Conservation (phyloP, 2,113 vertebrate genomes). For the Bucco capensis region DNA sequence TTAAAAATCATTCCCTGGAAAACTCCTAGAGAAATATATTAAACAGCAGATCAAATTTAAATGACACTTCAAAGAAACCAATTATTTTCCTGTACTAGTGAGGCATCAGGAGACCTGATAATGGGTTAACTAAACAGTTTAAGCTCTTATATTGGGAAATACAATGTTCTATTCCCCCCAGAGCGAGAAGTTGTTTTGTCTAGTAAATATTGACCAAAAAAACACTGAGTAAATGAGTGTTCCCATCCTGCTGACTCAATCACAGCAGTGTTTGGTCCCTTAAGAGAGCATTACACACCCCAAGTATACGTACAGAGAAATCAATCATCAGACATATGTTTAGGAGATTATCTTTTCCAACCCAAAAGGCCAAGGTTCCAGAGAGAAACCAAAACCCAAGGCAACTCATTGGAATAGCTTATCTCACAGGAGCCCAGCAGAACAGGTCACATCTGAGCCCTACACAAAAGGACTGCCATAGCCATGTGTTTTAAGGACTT, state of each 20-base stretch:
- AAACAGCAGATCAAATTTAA: background rate
- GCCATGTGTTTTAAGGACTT: background rate
- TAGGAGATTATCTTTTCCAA: conserved; percentile 35
- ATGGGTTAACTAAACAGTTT: background rate
- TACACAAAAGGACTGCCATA: background rate
- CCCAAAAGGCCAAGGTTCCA: background rate
- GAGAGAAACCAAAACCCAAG: background rate
- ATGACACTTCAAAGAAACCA: background rate
- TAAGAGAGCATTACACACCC: background rate
- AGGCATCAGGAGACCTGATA: background rate
- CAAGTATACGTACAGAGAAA: background rate
- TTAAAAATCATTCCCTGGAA: background rate
- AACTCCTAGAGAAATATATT: background rate
- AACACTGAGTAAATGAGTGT: background rate
- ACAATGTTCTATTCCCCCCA: background rate
- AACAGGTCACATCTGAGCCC: background rate
- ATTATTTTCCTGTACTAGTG: background rate
- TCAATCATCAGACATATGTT: conserved; percentile 36
- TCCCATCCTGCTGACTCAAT: conserved; percentile 8
- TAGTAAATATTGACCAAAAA: conserved; percentile 40
- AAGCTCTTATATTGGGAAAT: background rate
- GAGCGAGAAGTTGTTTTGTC: conserved; percentile 1
- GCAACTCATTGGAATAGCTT: background rate
- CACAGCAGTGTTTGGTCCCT: background rate
- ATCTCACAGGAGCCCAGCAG: background rate